phyloP scores from a whole-genome alignment of 2,888 invertebrate genomes.

The Heliconius charithonia region DNA sequence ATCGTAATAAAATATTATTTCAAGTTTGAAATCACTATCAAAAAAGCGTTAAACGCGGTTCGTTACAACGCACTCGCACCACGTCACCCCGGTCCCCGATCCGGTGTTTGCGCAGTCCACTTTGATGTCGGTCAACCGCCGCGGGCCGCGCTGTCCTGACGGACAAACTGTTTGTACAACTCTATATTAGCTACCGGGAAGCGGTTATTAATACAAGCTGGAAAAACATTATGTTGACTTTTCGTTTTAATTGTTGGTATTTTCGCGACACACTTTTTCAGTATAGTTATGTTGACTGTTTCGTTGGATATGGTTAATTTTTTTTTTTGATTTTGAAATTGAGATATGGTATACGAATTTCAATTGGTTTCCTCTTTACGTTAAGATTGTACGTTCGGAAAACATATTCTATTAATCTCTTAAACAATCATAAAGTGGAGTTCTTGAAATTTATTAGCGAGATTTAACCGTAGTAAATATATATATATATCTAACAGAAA shows the following conservation, averaged over 20 bases:
- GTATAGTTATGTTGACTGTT: not conserved
- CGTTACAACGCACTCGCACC: constrained; percentile 20
- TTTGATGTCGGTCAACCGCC: constrained; percentile 63
- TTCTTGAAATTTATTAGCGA: not conserved
- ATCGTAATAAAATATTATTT: not conserved
- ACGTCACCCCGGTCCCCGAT: constrained; percentile 23
- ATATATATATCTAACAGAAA: not conserved
- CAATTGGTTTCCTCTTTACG: too few species aligned
- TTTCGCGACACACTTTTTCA: not conserved
- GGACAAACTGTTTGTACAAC: constrained; percentile 68
- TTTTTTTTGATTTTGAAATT: too few species aligned
- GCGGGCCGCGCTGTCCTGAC: constrained; percentile 57
- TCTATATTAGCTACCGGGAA: constrained; percentile 62
- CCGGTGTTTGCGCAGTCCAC: constrained; percentile 56
- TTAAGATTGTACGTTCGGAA: too few species aligned
- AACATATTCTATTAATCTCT: not conserved
- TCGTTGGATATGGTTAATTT: not conserved
- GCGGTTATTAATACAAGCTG: constrained; percentile 54
- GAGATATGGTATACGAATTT: too few species aligned
- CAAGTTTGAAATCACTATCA: not conserved
- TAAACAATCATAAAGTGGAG: not conserved
- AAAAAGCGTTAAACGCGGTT: constrained; percentile 13
- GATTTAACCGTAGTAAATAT: constrained; percentile 3
- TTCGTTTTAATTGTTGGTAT: not conserved
- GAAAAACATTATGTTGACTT: constrained; percentile 38